These are phyloP conservation scores for Epsilonema sp. DNA, from an alignment of 2,888 invertebrate species.

Conservation along the genomic window DNA sequence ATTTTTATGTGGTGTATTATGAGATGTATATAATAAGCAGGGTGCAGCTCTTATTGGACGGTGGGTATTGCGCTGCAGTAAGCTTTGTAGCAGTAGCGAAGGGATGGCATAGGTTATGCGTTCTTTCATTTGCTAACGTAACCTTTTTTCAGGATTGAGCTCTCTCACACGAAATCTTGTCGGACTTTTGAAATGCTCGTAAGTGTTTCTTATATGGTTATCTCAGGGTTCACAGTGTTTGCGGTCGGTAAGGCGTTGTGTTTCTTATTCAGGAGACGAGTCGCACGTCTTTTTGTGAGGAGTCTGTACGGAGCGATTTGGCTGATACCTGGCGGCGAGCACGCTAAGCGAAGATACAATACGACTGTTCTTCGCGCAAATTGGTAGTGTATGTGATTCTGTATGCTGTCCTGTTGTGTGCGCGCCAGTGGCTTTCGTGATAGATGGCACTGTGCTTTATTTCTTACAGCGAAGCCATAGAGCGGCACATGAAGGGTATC, in stretches of 20 bases:
- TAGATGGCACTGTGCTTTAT: slow-evolving; percentile 8
- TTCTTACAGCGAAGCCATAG: slow-evolving; percentile 72
- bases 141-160: slow-evolving; percentile 50
- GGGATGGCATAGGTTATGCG: too few relatives aligned
- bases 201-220: slow-evolving; percentile 21
- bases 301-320: slow-evolving; percentile 95
- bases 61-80: too few relatives aligned
- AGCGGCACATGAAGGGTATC: slow-evolving; percentile 87
- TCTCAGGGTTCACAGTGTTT: neutral
- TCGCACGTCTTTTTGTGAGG: slow-evolving; percentile 93
- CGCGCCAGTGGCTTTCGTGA: too few relatives aligned
- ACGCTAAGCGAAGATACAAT: slow-evolving; percentile 94
- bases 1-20: too few relatives aligned
- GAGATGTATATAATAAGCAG: too few relatives aligned
- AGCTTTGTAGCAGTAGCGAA: too few relatives aligned
- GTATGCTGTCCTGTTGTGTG: too few relatives aligned
- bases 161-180: slow-evolving; percentile 95
- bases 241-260: slow-evolving; percentile 8
- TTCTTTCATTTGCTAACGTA: neutral
- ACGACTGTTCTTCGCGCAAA: slow-evolving; percentile 72
- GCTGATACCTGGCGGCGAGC: slow-evolving; percentile 78
- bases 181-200: slow-evolving; percentile 80
- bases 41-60: too few relatives aligned
- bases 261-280: slow-evolving; percentile 53
- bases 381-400: too few relatives aligned